These are phyloP conservation scores for Anoura caudifer DNA, from an alignment of 2,113 vertebrate genomes.

Conservation along the genomic window DNA sequence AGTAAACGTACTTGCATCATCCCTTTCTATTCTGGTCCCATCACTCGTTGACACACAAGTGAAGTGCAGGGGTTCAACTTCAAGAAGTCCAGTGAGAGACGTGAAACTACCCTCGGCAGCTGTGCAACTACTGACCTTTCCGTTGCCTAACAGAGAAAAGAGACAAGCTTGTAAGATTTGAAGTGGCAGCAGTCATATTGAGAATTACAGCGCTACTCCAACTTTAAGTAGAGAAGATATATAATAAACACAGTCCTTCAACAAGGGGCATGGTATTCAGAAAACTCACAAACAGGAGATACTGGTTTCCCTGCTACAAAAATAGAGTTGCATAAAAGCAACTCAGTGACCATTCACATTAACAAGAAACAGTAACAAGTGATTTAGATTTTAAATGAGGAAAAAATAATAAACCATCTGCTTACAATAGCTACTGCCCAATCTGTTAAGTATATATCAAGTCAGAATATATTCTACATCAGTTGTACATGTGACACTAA, in stretches of 20 bases:
- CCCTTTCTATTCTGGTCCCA: constrained; percentile 98
- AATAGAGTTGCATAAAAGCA: neutral
- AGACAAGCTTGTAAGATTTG: neutral
- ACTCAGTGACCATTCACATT: neutral
- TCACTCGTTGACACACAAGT: constrained; percentile 99
- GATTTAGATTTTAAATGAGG: neutral
- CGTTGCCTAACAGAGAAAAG: constrained; percentile 87
- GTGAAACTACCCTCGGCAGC: constrained; percentile 99
- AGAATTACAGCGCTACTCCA: neutral
- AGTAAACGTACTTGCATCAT: constrained; percentile 99
- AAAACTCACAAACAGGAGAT: neutral
- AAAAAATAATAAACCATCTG: neutral
- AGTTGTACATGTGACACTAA: neutral
- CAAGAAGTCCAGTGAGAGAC: constrained; percentile 95
- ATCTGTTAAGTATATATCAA: neutral
- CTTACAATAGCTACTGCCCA: neutral
- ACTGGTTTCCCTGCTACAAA: neutral
- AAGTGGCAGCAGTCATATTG: neutral
- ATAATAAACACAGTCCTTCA: neutral
- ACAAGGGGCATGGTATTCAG: neutral
- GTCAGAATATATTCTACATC: neutral
- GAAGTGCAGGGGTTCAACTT: constrained; percentile 99
- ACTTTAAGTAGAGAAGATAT: neutral
- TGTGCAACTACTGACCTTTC: constrained; percentile 94
- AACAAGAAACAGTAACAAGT: neutral